phyloP scores from a whole-genome alignment of 2,113 vertebrate species.

The Nestor notabilis region DNA sequence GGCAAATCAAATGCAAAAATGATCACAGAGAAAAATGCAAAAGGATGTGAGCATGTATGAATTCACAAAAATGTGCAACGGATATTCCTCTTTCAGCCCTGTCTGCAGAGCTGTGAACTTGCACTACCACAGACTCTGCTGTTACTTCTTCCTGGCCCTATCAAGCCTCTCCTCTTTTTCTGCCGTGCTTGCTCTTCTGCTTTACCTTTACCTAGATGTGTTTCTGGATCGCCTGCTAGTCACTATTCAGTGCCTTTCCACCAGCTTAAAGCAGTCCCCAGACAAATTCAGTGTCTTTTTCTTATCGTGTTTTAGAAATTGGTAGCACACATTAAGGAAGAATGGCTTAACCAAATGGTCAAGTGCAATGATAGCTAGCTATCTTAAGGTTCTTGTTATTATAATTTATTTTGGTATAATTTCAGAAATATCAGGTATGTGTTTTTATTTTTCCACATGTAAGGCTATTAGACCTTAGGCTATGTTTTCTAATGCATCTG shows the following conservation, averaged over 20 bases:
- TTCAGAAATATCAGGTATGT: not conserved
- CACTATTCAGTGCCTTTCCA: not conserved
- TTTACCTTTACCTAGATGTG: not conserved
- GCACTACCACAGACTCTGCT: not conserved
- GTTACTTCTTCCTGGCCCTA: not conserved
- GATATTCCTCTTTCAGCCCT: not conserved
- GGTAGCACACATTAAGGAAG: not conserved
- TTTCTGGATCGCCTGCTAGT: not conserved
- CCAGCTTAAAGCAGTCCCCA: not conserved
- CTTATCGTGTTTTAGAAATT: not conserved
- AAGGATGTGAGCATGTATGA: not conserved
- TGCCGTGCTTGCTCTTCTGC: not conserved
- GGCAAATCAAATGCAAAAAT: not conserved
- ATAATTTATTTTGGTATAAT: not conserved
- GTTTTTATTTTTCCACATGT: not conserved
- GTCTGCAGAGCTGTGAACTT: not conserved
- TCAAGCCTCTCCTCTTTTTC: not conserved
- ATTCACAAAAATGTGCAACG: not conserved
- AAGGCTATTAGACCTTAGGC: not conserved
- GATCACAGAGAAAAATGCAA: not conserved
- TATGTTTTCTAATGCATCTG: not conserved
- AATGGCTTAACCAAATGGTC: not conserved
- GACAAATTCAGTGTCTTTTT: not conserved
- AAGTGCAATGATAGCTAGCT: not conserved
- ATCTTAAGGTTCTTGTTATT: not conserved